These are phyloP conservation scores for Podarcis siculus DNA, from an alignment of 2,797 vertebrate genomes.

Conservation along the genomic window DNA sequence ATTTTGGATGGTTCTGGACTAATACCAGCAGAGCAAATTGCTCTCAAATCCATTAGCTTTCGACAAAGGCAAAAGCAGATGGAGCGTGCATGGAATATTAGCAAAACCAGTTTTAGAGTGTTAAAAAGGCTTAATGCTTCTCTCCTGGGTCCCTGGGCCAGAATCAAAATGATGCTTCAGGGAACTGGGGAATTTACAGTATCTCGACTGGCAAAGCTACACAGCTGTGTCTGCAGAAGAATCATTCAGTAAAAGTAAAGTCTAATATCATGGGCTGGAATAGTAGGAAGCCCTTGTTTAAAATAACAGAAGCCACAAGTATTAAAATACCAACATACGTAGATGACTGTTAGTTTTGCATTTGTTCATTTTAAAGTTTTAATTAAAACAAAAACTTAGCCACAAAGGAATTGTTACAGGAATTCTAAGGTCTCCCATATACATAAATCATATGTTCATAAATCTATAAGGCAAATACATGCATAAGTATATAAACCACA, in stretches of 20 bases:
- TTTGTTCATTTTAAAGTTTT: background rate
- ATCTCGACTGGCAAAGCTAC: conserved; percentile 55
- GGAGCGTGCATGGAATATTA: conserved; percentile 54
- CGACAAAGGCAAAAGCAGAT: conserved; percentile 66
- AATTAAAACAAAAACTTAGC: background rate
- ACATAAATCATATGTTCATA: too few relatives aligned
- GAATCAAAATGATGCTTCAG: conserved; percentile 41
- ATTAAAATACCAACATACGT: background rate
- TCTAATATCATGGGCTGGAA: conserved; percentile 16
- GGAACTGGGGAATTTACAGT: conserved; percentile 45
- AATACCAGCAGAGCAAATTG: conserved; percentile 53
- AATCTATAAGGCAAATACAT: too few relatives aligned
- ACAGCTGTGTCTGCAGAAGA: background rate
- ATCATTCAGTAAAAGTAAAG: conserved; percentile 29
- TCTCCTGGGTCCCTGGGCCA: conserved; percentile 44
- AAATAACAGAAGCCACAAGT: background rate
- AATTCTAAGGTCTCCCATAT: background rate
- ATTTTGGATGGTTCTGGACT: conserved; percentile 60
- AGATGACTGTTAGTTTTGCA: background rate
- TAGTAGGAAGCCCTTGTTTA: conserved; percentile 11
- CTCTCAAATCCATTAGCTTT: conserved; percentile 58
- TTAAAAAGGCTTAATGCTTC: conserved; percentile 63
- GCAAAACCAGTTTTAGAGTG: conserved; percentile 60
- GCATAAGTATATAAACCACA: too few relatives aligned
- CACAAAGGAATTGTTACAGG: background rate